phyloP scores from a whole-genome alignment of 1,140 invertebrate species.

The Forficula auricularia region DNA sequence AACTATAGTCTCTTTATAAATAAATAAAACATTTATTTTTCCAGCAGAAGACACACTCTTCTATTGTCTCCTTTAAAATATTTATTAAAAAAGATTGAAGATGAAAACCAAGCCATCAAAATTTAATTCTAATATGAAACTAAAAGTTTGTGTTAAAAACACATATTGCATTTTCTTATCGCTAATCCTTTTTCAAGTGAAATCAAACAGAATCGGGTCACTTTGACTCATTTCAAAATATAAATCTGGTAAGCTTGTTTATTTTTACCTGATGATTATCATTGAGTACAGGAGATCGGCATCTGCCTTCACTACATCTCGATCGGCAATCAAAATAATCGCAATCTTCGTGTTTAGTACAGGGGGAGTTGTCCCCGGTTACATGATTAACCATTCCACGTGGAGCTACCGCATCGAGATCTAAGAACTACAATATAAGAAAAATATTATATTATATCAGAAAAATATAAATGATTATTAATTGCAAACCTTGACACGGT shows the following conservation, averaged over 20 bases:
- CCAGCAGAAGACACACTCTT: too few relatives aligned
- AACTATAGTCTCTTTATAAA: too few relatives aligned
- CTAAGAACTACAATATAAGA: slow-evolving; percentile 30
- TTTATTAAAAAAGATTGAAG: too few relatives aligned
- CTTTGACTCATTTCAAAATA: background rate
- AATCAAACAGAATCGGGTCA: background rate
- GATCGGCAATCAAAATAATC: slow-evolving; percentile 45
- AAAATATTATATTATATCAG: background rate
- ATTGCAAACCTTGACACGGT: slow-evolving; percentile 25
- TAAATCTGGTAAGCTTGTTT: background rate
- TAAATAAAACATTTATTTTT: too few relatives aligned
- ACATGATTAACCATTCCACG: slow-evolving; percentile 26
- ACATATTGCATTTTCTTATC: too few relatives aligned
- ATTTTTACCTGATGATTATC: slow-evolving; percentile 39
- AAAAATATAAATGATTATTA: background rate
- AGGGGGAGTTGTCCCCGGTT: slow-evolving; percentile 26
- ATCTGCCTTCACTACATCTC: slow-evolving; percentile 32
- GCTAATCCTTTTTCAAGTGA: too few relatives aligned
- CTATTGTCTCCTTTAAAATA: too few relatives aligned
- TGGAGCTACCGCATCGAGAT: slow-evolving; percentile 37
- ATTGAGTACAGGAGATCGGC: slow-evolving; percentile 33
- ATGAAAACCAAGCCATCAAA: too few relatives aligned
- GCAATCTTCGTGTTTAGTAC: slow-evolving; percentile 38
- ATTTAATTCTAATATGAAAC: too few relatives aligned
- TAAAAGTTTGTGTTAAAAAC: too few relatives aligned